Base-by-base conservation (phyloP, 2,888 invertebrate species). In the Drosophila nr. perissopoda region DNA sequence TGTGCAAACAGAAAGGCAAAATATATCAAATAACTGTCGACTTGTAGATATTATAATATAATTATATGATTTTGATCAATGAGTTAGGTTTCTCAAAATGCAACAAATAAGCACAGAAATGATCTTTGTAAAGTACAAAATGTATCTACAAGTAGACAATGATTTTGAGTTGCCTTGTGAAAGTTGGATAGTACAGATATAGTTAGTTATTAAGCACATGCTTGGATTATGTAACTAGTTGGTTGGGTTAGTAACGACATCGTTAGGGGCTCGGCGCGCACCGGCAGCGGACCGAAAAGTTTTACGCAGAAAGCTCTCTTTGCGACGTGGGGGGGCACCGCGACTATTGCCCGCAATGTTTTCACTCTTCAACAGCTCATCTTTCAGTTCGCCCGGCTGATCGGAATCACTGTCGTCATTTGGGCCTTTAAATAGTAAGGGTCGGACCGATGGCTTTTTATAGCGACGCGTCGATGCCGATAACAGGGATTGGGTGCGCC, bases 291-390 rank as follows among this genome's bases (percentile, higher is more conserved):
- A 92, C 80, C 90, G 91, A 79, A 93, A 91, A 52, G 92, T 94
- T 91, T 93, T 93, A 74, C 93, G 93, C 76, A 94, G 91, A 88
- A 94, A 94, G 91, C 94, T 94, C 78, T 92, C 90, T 71, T 92
- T 93, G 66, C 92, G 91, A 6, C 90, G 90, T 29, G 85, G 58
- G 75, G 77, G 75, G 48, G 76, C 66, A 59, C 65, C 60, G 73
- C 85, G 60, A 34, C 51, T 40, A 18, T 70, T 75, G 29, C 71
- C 71, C 51, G 64, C 69, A 1, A 11, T 5, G 21, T 2, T 11
- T 5, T 71, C 48, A 42, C 25, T 21, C 13, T 25, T 53, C 5
- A 51, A 5, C 6, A 18, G 16, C 10, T 27, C 59, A 13, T 48
- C 40, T 1, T 8, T 56, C 7, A 38, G 48, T 16, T 45, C 57